Percentiles rank a stretch among this genome's conserved stretches.
Evolutionary conservation across 2,113 vertebrate species (phyloP).

Genomic region (Hemiscyllium ocellatum): DNA sequence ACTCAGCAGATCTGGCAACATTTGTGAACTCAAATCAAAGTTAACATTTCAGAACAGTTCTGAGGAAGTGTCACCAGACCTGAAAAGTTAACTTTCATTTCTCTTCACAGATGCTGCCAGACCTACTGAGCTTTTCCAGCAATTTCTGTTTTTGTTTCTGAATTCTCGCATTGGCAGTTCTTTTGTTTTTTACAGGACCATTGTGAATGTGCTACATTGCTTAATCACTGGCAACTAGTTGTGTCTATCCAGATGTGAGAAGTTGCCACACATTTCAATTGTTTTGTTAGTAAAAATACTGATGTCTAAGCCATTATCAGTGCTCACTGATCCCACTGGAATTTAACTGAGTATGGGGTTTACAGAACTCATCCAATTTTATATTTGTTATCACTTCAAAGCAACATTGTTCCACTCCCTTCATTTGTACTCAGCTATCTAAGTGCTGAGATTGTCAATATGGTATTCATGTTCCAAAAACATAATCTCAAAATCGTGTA

Average conservation of each 20-base stretch:
- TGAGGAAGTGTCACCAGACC: no score
- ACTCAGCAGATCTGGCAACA: no score
- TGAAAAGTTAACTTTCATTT: no score
- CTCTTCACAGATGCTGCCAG: no score
- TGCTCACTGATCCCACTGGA: background rate
- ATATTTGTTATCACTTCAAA: slow-evolving; percentile 11
- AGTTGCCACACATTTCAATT: background rate
- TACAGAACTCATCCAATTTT: background rate
- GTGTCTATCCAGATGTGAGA: background rate
- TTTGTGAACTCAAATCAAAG: no score
- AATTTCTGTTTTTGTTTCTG: no score
- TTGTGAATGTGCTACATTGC: background rate
- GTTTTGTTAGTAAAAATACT: background rate
- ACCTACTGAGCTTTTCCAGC: no score
- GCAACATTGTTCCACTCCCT: background rate
- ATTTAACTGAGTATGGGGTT: background rate
- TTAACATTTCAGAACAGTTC: no score
- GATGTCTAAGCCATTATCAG: background rate
- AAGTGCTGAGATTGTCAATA: background rate
- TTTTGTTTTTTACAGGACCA: no score
- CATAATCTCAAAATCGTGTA: background rate
- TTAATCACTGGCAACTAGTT: background rate
- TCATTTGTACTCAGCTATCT: background rate
- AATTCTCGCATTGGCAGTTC: no score
- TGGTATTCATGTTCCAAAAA: background rate